Base-by-base conservation (phyloP, 1,140 invertebrate genomes). In the Cyclargus thomasi region DNA sequence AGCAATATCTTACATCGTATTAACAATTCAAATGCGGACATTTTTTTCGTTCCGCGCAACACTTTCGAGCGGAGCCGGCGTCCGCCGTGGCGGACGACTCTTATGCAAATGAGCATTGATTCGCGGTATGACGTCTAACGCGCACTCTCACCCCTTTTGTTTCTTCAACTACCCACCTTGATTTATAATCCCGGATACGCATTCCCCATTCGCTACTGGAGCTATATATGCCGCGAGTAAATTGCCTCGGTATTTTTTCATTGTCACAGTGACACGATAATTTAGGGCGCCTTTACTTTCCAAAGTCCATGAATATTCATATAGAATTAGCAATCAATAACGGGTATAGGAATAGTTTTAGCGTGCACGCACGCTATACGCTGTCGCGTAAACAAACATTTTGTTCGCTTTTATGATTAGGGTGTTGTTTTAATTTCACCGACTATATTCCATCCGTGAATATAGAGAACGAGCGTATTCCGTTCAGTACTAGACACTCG, bases 201-300 rank as follows among this genome's bases (percentile, higher is more conserved):
- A 79, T 81, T 81, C 79, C 83, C 80, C 79, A 77, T 80, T 85
- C 80, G 75, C 78, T 76, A 78, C 79, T 74, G 70, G 78, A 76
- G 78, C 66, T 79, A 81, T 78, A 79, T 81, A 77, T 74, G 72
- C 70, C 70, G 63, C 74, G 69, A 77, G 75, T 83, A 84, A 83
- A 85, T 87, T 83, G 81, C 79, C 75, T 80, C 78, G 74, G 72
- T 77, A 79, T 79, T 86, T 89, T 82, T 79, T 82, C 77, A 83
- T 80, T 87, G 82, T 86, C 84, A 85, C 80, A 82, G 74, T 89
- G 86, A 89, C 84, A 89, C 83, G 76, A 79, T 87, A 85, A 89
- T 89, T 87, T 85, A 86, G 81, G 85, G 81, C 86, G 79, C 96
- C 95, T 18, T 92, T 97, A 21, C 97, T 97, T 79, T 96, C 96